Evolutionary conservation across 2,888 invertebrate species (phyloP), one percentile per base, ranked within the genome.

Genomic region (Habroteleia sp.): DNA sequence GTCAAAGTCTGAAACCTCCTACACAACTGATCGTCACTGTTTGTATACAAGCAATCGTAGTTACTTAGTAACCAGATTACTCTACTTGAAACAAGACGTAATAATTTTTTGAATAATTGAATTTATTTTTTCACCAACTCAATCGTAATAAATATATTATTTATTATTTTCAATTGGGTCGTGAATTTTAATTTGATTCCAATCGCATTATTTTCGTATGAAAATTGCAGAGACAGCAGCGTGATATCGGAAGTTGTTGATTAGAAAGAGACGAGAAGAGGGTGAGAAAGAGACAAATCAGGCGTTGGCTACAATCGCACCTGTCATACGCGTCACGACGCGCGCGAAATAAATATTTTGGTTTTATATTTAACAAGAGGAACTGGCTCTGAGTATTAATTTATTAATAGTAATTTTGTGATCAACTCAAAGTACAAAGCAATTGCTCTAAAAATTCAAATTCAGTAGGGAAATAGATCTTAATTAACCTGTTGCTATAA

Each of bases 291-390:
- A 37, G 11, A 4, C 29, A 29, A 5, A 25, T 5, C 27, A 27
- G 33, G 1, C 27, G 7, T 20, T 29, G 11, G 23, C 25, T 25
- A 50, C 41, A 25, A 63, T 50, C n/a, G 52, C 44, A 52, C 42
- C 66, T 66, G 66, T 23, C 41, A 48, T 48, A 56, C 56, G 68
- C 68, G 68, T 68, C 68, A 50, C 31, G 56, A 58, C 58, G 68
- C 68, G 58, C 58, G 68, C 42, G 11, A 68, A 68, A 56, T 56
- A 42, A 44, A 25, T 41, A 20, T 1, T n/a, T 35, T 11, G 7
- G 3, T 35, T 17, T 29, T 7, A 8, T 39, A 4, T 29, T 33
- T 11, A 1, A 2, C 13, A 23, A 35, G 7, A 2, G 5, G 23
- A 13, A 46, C 11, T 16, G 7, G 3, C 20, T 20, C 20, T 3